Percentiles rank a stretch among this genome's conserved stretches.
These are phyloP conservation scores for Prolemur simus DNA, from an alignment of 2,113 vertebrate species.

Conservation along the genomic window DNA sequence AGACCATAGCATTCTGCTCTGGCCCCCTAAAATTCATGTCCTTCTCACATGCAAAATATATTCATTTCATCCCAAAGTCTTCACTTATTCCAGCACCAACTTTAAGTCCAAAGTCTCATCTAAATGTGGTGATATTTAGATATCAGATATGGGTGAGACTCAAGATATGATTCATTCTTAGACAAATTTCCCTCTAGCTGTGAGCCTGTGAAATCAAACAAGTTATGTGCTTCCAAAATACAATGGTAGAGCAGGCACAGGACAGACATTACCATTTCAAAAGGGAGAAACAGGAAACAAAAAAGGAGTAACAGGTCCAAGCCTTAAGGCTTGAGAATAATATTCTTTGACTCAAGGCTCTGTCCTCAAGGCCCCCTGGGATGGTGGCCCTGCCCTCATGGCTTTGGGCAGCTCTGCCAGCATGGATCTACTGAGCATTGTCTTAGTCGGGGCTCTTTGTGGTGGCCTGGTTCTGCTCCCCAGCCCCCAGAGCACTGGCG, in stretches of 20 bases:
- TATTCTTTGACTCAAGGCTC: not conserved
- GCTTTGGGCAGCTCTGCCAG: too few relatives aligned
- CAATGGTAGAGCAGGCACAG: not conserved
- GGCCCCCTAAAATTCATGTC: not conserved
- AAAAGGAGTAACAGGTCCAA: not conserved
- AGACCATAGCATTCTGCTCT: too few relatives aligned
- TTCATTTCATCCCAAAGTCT: not conserved
- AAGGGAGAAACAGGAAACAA: not conserved
- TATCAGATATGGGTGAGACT: not conserved
- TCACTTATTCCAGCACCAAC: not conserved
- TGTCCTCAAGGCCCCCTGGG: too few relatives aligned
- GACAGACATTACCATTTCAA: not conserved
- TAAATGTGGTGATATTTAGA: conserved; percentile 5
- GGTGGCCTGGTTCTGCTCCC: too few relatives aligned
- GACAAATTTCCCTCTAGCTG: not conserved
- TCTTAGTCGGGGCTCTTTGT: too few relatives aligned
- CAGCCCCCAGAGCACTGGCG: not conserved
- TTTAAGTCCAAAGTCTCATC: not conserved
- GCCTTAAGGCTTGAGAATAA: not conserved
- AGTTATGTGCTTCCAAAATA: not conserved
- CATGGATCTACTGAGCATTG: not conserved
- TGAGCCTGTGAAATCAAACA: not conserved
- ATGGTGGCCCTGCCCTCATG: too few relatives aligned
- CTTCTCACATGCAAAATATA: not conserved
- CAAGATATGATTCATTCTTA: not conserved